Evolutionary conservation across 1,140 invertebrate species (phyloP).

Genomic region (Condylostylus longicornis): DNA sequence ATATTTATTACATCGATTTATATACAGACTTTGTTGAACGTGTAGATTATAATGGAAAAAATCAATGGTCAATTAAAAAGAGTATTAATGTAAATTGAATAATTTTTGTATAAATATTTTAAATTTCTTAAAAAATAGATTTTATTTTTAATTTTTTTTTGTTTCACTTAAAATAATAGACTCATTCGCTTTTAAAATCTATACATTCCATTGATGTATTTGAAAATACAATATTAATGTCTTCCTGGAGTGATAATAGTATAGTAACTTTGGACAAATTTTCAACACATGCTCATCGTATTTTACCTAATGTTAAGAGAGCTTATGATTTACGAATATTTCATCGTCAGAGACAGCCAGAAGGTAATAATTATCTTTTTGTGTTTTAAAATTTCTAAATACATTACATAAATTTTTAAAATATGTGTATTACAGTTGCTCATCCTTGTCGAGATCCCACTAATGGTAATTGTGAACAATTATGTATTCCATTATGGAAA

Average conservation of each 20-base stretch:
- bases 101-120: neutral
- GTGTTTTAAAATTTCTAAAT: no score
- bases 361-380: conserved; percentile 32
- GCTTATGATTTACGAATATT: conserved; percentile 52
- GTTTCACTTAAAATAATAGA: conserved; percentile 34
- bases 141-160: conserved; percentile 2
- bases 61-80: conserved; percentile 47
- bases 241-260: conserved; percentile 47
- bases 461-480: conserved; percentile 59
- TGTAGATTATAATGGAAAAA: conserved; percentile 51
- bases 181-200: conserved; percentile 36
- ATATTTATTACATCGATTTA: conserved; percentile 66
- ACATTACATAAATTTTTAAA: neutral
- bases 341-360: conserved; percentile 58
- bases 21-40: conserved; percentile 59
- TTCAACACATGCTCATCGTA: conserved; percentile 27
- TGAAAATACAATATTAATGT: conserved; percentile 49
- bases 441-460: conserved; percentile 56
- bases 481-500: conserved; percentile 49
- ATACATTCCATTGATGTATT: conserved; percentile 55
- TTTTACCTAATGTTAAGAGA: conserved; percentile 18
- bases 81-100: conserved; percentile 32
- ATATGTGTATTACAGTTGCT: conserved; percentile 32
- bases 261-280: conserved; percentile 44
- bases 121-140: neutral